phyloP scores from a whole-genome alignment of 2,113 vertebrate genomes.

The Caloenas nicobarica region DNA sequence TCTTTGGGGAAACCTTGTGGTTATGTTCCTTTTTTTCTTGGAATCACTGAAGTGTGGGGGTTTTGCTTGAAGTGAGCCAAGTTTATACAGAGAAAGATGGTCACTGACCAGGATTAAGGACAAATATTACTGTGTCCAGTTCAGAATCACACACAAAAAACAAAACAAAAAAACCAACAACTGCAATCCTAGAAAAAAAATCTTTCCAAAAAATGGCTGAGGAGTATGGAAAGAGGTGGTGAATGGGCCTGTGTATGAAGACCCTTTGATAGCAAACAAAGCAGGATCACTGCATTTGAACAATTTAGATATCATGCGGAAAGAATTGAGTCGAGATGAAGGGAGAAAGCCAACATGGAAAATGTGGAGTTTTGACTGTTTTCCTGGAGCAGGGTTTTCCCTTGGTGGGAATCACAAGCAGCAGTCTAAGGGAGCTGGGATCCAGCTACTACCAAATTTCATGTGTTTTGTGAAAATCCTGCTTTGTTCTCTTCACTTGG shows the following conservation, averaged over 20 bases:
- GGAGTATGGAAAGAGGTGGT: background rate
- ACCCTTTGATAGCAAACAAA: background rate
- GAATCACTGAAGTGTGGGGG: slow-evolving; percentile 43
- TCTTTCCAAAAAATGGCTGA: background rate
- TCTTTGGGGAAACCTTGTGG: slow-evolving; percentile 38
- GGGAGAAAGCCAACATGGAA: background rate
- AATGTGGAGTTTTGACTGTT: background rate
- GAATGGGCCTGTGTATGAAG: background rate
- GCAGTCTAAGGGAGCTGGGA: background rate
- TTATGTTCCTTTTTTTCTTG: slow-evolving; percentile 46
- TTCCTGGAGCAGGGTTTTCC: background rate
- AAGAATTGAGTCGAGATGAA: background rate
- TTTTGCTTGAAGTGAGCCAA: slow-evolving; percentile 32
- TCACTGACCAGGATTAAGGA: background rate
- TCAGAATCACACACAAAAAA: slow-evolving; percentile 3
- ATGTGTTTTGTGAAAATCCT: background rate
- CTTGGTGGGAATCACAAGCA: background rate
- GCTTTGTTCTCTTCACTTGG: background rate
- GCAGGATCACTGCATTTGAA: slow-evolving; percentile 1
- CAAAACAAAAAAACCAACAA: background rate
- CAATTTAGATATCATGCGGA: background rate
- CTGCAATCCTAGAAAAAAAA: background rate
- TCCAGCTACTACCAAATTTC: background rate
- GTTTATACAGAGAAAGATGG: background rate
- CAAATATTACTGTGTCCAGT: background rate